Conservation (phyloP, 2,113 vertebrate genomes). For the Leiothrix lutea region DNA sequence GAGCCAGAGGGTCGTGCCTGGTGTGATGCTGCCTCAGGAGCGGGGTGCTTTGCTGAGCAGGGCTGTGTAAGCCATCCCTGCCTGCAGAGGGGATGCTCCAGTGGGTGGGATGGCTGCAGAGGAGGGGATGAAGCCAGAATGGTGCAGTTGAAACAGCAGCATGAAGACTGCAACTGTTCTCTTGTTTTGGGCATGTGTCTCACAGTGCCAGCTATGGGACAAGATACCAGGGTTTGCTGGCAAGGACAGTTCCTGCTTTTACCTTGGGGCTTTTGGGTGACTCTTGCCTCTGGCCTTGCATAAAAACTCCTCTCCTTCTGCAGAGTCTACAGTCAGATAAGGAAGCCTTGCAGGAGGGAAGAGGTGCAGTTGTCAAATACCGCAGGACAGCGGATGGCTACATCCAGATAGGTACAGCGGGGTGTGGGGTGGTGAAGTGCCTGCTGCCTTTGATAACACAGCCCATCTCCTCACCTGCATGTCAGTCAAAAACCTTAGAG, state of each 20-base stretch:
- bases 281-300: background rate
- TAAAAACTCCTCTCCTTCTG: background rate
- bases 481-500: background rate
- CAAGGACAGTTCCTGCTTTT: background rate
- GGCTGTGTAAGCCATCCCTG: background rate
- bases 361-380: conserved; percentile 81
- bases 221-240: background rate
- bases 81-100: background rate
- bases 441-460: background rate
- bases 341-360: conserved; percentile 89
- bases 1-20: background rate
- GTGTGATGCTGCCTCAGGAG: background rate
- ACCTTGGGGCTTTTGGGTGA: background rate
- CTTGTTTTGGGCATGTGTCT: background rate
- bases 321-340: conserved; percentile 95
- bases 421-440: background rate
- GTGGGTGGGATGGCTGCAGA: background rate
- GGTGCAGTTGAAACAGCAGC: background rate
- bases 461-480: background rate
- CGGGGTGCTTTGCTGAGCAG: background rate
- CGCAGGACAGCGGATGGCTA: conserved; percentile 91
- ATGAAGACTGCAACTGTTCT: background rate
- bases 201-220: accelerated
- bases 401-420: conserved; percentile 87
- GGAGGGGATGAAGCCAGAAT: background rate